Base-by-base conservation (phyloP, 2,113 vertebrate genomes). In the Elephas maximus region DNA sequence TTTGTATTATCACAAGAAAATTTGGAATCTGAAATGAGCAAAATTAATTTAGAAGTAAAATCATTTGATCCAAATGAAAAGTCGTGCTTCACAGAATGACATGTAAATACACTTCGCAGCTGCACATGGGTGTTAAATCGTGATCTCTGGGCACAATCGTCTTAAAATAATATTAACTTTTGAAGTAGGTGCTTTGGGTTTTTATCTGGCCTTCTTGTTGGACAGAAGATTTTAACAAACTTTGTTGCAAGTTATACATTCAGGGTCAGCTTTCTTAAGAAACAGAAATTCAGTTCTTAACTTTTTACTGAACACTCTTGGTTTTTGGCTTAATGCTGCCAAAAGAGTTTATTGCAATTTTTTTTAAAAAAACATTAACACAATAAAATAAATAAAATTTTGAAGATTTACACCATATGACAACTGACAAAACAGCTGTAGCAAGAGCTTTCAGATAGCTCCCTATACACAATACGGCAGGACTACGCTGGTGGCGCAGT, bases 201-300 rank as follows among this genome's bases (percentile, higher is more conserved):
- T 90, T 76, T 8, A 77, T 1, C 7, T 57, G 24, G 20, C 9
- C 53, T 67, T 51, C n/a, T 53, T 20, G 11, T 78, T 87, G 45
- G 71, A 73, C 63, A 12, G 51, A 69, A 51, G 86, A 71, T 71
- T 96, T 77, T 53, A 85, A 92, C n/a, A 63, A 85, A 92, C n/a
- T 57, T 45, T 48, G 94, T 94, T 44, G 28, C 37, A 94, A 82
- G 41, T 65, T 62, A 69, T 6, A 62, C 69, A 45, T 73, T 63
- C 41, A 80, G 33, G 57, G 21, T 63, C 80, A 77, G 60, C 21
- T 80, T 90, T 93, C 62, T 87, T 48, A 37, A 90, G 53, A 79
- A 86, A 81, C 28, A 65, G 48, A 92, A 69, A 63, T 33, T 45
- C 41, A 63, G 0, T 60, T 23, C 9, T 78, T 69, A 76, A n/a